Base-by-base conservation (phyloP, 1,140 invertebrate genomes). In the Drosophila murphyi region DNA sequence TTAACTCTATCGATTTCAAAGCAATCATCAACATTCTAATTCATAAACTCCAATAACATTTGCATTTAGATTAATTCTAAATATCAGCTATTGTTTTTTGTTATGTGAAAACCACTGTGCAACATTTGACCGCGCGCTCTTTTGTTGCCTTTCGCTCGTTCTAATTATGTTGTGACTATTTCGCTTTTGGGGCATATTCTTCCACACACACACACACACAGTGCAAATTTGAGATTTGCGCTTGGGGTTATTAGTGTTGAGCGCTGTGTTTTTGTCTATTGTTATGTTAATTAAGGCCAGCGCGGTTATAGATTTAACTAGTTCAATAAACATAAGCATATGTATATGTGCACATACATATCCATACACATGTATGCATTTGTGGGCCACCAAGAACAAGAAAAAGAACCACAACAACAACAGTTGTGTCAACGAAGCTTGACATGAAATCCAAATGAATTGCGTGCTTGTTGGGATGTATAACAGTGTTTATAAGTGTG, bases 231-330 rank as follows among this genome's bases (percentile, higher is more conserved):
- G 12, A 51, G 43, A 45, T 61, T 50, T 62, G 51, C 39, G 57
- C 76, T 55, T 50, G 50, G 56, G 83, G 73, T 80, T 80, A 73
- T 78, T 72, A 69, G 43, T 51, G 51, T 60, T 78, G 41, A 77
- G 68, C 47, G 47, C 41, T 31, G 52, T 63, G 61, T 76, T 81
- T 60, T 32, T 75, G 70, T 75, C 65, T 51, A 80, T 89, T 89
- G 85, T 89, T 76, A 85, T 89, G 85, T 47, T 89, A 89, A 89
- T 89, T 89, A 89, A 85, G 85, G 78, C 76, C 82, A 86, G 50
- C 52, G 52, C 52, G 65, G 70, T 73, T 89, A 89, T 85, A 78
- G 80, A 88, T 89, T 85, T 75, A 70, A 73, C 71, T 74, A 85
- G 85, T 85, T 85, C 85, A 89, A 89, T 76, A 80, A 56, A 43